phyloP scores from a whole-genome alignment of 2,888 invertebrate genomes.

The Pasiphila rectangulata region DNA sequence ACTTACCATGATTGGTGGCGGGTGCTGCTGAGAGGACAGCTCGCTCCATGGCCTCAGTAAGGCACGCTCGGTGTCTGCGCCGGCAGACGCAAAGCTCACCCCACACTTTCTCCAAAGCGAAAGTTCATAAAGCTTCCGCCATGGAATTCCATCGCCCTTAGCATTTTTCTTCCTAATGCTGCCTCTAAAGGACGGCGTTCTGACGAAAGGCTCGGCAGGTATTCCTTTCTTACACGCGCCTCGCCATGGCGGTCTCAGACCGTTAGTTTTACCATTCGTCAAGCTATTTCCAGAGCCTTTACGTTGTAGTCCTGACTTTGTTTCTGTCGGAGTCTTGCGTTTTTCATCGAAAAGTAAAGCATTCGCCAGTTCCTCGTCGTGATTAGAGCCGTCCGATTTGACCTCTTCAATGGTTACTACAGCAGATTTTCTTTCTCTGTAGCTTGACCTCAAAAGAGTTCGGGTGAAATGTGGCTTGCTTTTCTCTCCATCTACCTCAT shows the following conservation, averaged over 20 bases:
- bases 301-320: slow-evolving; percentile 53
- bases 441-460: slow-evolving; percentile 65
- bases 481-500: slow-evolving; percentile 72
- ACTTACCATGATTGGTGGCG: slow-evolving; percentile 65
- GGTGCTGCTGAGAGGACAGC: slow-evolving; percentile 58
- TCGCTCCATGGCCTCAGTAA: slow-evolving; percentile 67
- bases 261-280: slow-evolving; percentile 55
- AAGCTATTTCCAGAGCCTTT: slow-evolving; percentile 57
- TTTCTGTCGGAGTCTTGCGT: slow-evolving; percentile 51
- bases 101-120: slow-evolving; percentile 78
- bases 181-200: slow-evolving; percentile 66
- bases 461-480: slow-evolving; percentile 60
- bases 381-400: slow-evolving; percentile 65
- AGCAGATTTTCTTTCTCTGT: slow-evolving; percentile 67
- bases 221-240: slow-evolving; percentile 62
- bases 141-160: slow-evolving; percentile 69
- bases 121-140: slow-evolving; percentile 80
- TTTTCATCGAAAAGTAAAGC: slow-evolving; percentile 66
- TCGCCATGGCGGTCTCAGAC: slow-evolving; percentile 73
- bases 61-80: slow-evolving; percentile 67
- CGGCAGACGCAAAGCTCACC: slow-evolving; percentile 67
- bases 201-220: slow-evolving; percentile 58
- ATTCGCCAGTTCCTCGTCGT: slow-evolving; percentile 63
- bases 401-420: slow-evolving; percentile 77
- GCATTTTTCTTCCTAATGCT: slow-evolving; percentile 67